Percentiles rank a stretch among this genome's conserved stretches.
phyloP scores from a whole-genome alignment of 1,140 invertebrate genomes.

The Goniozus legneri region DNA sequence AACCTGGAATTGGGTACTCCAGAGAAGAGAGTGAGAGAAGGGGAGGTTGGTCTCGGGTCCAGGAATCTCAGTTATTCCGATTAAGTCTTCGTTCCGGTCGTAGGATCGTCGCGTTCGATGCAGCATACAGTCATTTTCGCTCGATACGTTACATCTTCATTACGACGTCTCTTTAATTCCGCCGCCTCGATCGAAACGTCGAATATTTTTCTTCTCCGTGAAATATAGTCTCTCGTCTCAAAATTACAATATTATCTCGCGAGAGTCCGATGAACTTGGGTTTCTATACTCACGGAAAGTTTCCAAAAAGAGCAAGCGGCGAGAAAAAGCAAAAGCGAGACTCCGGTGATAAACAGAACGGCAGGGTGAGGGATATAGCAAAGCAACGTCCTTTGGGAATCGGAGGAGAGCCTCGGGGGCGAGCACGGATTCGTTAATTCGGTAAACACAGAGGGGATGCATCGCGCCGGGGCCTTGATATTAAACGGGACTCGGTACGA shows the following conservation, averaged over 20 bases:
- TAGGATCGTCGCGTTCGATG: conserved; percentile 5
- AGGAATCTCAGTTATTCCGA: conserved; percentile 37
- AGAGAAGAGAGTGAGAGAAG: too few relatives aligned
- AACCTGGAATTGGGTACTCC: conserved; percentile 29
- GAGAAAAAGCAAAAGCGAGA: conserved; percentile 11
- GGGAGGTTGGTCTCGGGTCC: conserved; percentile 21
- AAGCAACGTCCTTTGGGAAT: background rate
- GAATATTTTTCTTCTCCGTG: conserved; percentile 9
- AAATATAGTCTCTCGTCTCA: conserved; percentile 1
- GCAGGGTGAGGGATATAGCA: background rate
- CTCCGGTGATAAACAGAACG: too few relatives aligned
- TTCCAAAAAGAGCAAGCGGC: background rate
- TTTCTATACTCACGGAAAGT: conserved; percentile 1
- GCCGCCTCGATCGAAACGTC: conserved; percentile 1
- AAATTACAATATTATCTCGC: background rate
- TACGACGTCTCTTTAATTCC: too few relatives aligned
- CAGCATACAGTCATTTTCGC: too few relatives aligned
- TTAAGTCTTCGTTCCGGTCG: conserved; percentile 25
- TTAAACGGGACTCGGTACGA: conserved; percentile 12
- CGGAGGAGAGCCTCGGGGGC: conserved; percentile 4
- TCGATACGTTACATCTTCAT: too few relatives aligned
- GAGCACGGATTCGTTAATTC: conserved; percentile 36
- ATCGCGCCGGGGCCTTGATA: conserved; percentile 16
- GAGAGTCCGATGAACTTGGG: background rate
- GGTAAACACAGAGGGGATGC: conserved; percentile 25